These are phyloP conservation scores for Lysandra coridon DNA, from an alignment of 2,888 invertebrate species.

Conservation along the genomic window DNA sequence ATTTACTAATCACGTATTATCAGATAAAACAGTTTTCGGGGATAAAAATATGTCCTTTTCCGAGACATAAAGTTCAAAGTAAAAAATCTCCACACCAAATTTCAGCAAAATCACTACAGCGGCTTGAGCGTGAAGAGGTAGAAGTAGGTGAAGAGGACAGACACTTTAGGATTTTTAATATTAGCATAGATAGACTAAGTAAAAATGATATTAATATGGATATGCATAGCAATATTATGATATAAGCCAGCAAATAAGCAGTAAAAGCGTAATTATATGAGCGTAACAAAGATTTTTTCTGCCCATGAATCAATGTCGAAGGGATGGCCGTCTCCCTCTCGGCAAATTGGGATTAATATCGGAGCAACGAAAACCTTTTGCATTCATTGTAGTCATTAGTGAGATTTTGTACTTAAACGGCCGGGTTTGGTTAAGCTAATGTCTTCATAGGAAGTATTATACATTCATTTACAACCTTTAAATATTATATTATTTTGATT, in stretches of 20 bases:
- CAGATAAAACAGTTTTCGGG: too few relatives aligned
- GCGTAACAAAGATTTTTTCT: conserved; percentile 33
- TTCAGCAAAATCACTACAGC: too few relatives aligned
- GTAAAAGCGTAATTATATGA: not conserved
- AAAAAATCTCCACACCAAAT: too few relatives aligned
- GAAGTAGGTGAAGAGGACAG: too few relatives aligned
- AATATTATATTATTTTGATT: not conserved
- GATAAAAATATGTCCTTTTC: too few relatives aligned
- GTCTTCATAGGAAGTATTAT: not conserved
- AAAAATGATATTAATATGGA: too few relatives aligned
- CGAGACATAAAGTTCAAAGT: too few relatives aligned
- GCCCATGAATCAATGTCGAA: conserved; percentile 64
- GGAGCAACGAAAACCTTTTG: conserved; percentile 55
- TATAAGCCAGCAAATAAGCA: not conserved
- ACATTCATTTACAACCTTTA: not conserved
- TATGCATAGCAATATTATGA: not conserved
- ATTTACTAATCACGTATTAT: too few relatives aligned
- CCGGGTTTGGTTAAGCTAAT: conserved; percentile 35
- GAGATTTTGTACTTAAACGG: conserved; percentile 55
- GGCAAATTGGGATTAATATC: conserved; percentile 72
- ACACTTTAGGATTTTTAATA: too few relatives aligned
- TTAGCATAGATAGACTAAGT: too few relatives aligned
- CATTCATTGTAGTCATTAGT: conserved; percentile 64
- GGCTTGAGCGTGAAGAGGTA: too few relatives aligned
- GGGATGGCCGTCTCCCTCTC: conserved; percentile 39